Evolutionary conservation across 2,797 vertebrate species (phyloP).

Genomic region (Chrysocyon brachyurus): DNA sequence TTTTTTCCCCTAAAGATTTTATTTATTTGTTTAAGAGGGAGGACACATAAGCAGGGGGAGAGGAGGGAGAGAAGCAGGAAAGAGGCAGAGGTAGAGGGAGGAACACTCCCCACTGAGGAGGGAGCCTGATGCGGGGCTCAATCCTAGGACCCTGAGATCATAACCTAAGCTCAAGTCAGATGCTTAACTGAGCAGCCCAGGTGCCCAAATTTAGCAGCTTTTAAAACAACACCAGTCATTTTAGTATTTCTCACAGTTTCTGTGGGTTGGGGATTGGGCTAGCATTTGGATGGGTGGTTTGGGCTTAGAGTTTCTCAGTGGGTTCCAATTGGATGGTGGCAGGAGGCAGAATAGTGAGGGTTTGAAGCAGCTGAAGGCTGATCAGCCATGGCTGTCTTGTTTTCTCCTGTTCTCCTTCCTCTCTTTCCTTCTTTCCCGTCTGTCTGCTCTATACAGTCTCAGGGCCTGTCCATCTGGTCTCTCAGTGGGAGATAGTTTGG

Average conservation of each 20-base stretch:
- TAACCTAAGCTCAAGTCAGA: not conserved
- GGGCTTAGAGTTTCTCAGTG: not conserved
- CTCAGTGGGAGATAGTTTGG: not conserved
- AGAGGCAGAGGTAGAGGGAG: not conserved
- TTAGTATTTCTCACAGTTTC: constrained; percentile 17
- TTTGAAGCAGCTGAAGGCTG: not conserved
- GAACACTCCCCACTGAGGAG: not conserved
- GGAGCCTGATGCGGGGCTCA: not conserved
- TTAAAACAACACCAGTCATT: not conserved
- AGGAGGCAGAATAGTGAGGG: not conserved
- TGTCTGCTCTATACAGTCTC: not conserved
- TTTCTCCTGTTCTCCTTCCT: not conserved
- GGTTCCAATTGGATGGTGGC: not conserved
- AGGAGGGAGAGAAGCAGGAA: not conserved
- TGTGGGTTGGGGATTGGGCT: not conserved
- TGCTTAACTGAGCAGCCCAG: not conserved
- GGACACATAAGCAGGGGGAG: not conserved
- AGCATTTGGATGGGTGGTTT: not conserved
- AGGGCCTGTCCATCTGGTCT: not conserved
- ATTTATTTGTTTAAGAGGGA: not conserved
- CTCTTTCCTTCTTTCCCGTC: not conserved
- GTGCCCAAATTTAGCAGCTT: not conserved
- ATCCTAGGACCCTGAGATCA: not conserved
- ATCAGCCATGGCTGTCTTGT: not conserved
- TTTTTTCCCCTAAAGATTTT: not conserved